A percentile compares a stretch with the other conserved stretches of the same genome.
These are phyloP conservation scores for Ctenoplectra terminalis DNA, from an alignment of 1,140 invertebrate genomes.

Conservation along the genomic window DNA sequence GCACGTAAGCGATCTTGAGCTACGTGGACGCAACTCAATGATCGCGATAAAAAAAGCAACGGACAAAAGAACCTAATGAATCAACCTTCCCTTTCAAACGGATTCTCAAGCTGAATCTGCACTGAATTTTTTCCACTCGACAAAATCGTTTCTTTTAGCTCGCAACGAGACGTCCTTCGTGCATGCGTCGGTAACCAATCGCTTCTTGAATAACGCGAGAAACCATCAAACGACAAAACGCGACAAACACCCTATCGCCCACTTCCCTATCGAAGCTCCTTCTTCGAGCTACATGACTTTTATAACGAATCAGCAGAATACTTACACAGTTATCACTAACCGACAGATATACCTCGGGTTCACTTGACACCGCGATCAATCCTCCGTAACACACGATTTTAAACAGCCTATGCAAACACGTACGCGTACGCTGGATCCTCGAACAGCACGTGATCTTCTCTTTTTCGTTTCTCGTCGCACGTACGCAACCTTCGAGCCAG, in stretches of 20 bases:
- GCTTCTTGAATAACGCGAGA: neutral
- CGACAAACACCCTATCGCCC: neutral
- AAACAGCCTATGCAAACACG: too few species aligned
- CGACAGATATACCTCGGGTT: neutral
- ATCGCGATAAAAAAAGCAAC: neutral
- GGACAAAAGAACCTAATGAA: neutral
- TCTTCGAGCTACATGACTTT: neutral
- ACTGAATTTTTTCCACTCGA: neutral
- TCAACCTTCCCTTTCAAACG: neutral
- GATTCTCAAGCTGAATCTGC: neutral
- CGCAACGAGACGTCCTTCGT: neutral
- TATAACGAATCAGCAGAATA: neutral
- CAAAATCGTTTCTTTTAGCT: neutral
- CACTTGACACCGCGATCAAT: neutral
- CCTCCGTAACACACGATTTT: neutral
- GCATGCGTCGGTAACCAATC: neutral
- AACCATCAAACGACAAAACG: neutral
- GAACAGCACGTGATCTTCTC: too few species aligned
- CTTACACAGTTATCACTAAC: neutral
- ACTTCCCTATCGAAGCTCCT: neutral
- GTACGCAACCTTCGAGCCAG: neutral
- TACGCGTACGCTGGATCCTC: too few species aligned
- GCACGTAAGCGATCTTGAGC: neutral
- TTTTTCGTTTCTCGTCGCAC: neutral
- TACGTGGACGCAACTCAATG: neutral